A percentile compares a stretch with the other conserved stretches of the same genome.
These are phyloP conservation scores for Acanthosepion esculentum DNA, from an alignment of 2,888 invertebrate genomes.

Conservation along the genomic window DNA sequence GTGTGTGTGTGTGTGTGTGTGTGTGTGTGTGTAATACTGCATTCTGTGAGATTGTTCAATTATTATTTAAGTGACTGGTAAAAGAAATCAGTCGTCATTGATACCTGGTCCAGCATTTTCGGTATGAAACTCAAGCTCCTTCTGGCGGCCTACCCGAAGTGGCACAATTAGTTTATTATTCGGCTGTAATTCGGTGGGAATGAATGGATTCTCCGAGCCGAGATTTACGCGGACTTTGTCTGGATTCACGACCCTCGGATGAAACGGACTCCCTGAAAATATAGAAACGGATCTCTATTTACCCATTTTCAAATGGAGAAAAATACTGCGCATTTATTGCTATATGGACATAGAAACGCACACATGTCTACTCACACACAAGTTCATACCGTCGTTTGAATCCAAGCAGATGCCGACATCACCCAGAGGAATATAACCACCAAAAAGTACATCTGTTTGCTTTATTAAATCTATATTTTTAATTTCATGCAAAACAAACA, in stretches of 20 bases:
- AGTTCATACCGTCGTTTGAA: too few species aligned
- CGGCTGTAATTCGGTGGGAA: not conserved
- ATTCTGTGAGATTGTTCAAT: too few species aligned
- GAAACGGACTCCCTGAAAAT: slow-evolving; percentile 85
- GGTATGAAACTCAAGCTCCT: slow-evolving; percentile 85
- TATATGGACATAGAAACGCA: too few species aligned
- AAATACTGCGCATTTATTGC: not conserved
- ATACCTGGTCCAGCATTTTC: slow-evolving; percentile 87
- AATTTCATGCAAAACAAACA: too few species aligned
- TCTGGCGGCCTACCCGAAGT: slow-evolving; percentile 76
- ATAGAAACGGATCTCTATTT: not conserved
- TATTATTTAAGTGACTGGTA: too few species aligned
- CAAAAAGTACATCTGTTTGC: too few species aligned
- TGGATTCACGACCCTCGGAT: slow-evolving; percentile 84
- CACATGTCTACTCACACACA: too few species aligned
- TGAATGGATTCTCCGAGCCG: not conserved
- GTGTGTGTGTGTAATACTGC: too few species aligned
- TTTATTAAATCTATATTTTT: too few species aligned
- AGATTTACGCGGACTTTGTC: slow-evolving; percentile 79
- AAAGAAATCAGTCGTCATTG: not conserved
- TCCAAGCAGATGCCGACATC: too few species aligned
- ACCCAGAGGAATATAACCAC: too few species aligned
- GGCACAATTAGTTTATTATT: slow-evolving; percentile 67
- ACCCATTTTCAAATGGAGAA: not conserved
- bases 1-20: too few species aligned